Conservation (phyloP, 2,113 vertebrate species). For the Helogale parvula region DNA sequence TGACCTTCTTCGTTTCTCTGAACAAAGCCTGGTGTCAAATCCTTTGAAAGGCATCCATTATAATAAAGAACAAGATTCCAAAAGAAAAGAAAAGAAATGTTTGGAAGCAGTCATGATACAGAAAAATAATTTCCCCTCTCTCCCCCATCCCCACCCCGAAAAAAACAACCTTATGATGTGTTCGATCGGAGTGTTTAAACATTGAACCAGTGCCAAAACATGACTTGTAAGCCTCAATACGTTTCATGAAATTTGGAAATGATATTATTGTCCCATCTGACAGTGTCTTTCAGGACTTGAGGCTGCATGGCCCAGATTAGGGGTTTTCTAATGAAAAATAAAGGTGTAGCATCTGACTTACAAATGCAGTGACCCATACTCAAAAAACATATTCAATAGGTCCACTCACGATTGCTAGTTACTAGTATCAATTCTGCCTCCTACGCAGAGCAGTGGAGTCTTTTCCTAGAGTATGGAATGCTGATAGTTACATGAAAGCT, state of each 20-base stretch:
- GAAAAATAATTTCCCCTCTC: slow-evolving; percentile 64
- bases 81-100: neutral
- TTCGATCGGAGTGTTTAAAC: slow-evolving; percentile 53
- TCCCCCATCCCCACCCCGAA: slow-evolving; percentile 54
- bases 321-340: slow-evolving; percentile 43
- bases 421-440: neutral
- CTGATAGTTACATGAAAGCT: neutral
- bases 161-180: slow-evolving; percentile 40
- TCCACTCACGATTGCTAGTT: neutral
- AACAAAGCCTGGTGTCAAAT: slow-evolving; percentile 67
- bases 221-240: slow-evolving; percentile 1
- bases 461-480: neutral
- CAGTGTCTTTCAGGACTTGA: slow-evolving; percentile 63
- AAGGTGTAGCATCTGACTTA: neutral
- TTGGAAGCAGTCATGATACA: slow-evolving; percentile 38
- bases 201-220: slow-evolving; percentile 43
- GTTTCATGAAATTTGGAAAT: slow-evolving; percentile 70
- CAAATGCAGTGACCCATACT: neutral
- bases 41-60: slow-evolving; percentile 57
- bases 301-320: slow-evolving; percentile 50
- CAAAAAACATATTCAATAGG: neutral
- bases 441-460: neutral
- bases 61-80: slow-evolving; percentile 39
- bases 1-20: slow-evolving; percentile 56
- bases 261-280: slow-evolving; percentile 49